A percentile compares a stretch with the other conserved stretches of the same genome.
Conservation (phyloP, 2,113 vertebrate genomes). For the Silurus asotus region DNA sequence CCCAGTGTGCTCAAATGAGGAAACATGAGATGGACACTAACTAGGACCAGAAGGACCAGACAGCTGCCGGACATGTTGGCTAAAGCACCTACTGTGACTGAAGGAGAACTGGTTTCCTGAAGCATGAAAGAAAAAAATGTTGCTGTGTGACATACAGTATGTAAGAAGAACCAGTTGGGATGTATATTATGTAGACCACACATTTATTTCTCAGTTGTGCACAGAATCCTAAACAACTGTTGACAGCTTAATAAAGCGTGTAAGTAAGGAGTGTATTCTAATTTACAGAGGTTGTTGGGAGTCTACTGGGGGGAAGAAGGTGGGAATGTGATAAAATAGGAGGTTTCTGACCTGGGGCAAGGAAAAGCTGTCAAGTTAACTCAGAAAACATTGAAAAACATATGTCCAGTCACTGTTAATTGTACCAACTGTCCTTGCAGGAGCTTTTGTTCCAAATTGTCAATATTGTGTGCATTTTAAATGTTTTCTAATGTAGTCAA, state of each 20-base stretch:
- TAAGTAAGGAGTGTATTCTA: neutral
- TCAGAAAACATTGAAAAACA: neutral
- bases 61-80: neutral
- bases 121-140: neutral
- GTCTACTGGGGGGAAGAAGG: neutral
- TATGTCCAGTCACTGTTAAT: neutral
- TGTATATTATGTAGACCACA: neutral
- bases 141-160: neutral
- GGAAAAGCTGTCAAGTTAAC: slow-evolving; percentile 15
- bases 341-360: slow-evolving; percentile 14
- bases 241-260: neutral
- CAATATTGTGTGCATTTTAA: too few species aligned
- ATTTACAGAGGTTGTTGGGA: neutral
- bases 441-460: too few species aligned
- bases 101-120: neutral
- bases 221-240: neutral
- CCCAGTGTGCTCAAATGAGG: neutral
- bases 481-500: neutral
- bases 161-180: neutral
- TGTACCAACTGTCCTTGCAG: neutral
- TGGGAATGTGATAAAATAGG: neutral
- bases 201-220: neutral
- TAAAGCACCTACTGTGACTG: neutral
- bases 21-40: slow-evolving; percentile 31
- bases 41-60: neutral